Percentiles rank a stretch among this genome's conserved stretches.
phyloP scores from a whole-genome alignment of 2,888 invertebrate species.

The Hedya salicella region DNA sequence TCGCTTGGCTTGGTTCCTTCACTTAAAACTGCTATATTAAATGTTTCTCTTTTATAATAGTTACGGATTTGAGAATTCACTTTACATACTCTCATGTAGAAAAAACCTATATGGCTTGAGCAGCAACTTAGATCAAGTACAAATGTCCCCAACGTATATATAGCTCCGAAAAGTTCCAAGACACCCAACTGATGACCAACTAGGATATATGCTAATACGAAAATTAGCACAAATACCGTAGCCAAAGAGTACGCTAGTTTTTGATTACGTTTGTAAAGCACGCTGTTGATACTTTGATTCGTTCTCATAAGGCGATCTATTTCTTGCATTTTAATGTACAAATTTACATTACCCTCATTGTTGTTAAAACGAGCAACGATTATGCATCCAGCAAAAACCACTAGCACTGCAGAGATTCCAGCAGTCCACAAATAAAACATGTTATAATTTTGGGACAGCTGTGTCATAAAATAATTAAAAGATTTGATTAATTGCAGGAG shows the following conservation, averaged over 20 bases:
- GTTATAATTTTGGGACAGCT: constrained; percentile 22
- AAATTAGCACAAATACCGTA: constrained; percentile 43
- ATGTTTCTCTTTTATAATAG: constrained; percentile 50
- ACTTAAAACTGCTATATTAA: constrained; percentile 9
- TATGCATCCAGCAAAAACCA: constrained; percentile 51
- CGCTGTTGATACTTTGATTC: constrained; percentile 51
- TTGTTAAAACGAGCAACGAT: constrained; percentile 64
- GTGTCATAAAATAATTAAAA: neutral
- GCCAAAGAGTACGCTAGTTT: constrained; percentile 46
- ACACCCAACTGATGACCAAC: constrained; percentile 24
- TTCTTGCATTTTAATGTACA: constrained; percentile 64
- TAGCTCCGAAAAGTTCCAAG: constrained; percentile 37
- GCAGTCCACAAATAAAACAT: constrained; percentile 40
- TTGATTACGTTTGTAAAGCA: constrained; percentile 50
- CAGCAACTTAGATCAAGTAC: constrained; percentile 59
- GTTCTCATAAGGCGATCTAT: constrained; percentile 65
- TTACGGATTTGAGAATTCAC: constrained; percentile 64
- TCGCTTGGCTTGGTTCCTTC: constrained; percentile 30
- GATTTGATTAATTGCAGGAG: neutral
- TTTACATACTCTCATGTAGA: constrained; percentile 58
- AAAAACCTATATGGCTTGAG: constrained; percentile 58
- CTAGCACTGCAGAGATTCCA: constrained; percentile 36
- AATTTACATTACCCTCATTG: constrained; percentile 56
- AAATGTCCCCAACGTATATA: constrained; percentile 52
- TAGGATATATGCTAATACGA: constrained; percentile 43